Conservation (phyloP, 1,140 invertebrate species). For the Drosophila tropicalis region DNA sequence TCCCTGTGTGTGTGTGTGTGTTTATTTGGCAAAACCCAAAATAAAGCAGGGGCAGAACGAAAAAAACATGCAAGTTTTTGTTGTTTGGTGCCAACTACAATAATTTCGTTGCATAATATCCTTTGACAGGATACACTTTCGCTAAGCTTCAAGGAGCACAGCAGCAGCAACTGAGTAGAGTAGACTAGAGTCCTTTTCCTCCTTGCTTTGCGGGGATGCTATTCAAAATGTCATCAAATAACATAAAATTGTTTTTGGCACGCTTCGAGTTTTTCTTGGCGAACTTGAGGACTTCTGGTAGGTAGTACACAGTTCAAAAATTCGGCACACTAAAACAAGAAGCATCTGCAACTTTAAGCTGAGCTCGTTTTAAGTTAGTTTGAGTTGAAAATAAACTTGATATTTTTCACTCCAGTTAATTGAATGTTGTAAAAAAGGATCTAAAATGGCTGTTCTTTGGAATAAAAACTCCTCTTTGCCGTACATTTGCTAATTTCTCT, state of each 20-base stretch:
- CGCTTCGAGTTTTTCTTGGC: constrained; percentile 25
- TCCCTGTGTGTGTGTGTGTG: constrained; percentile 16
- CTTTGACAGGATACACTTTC: constrained; percentile 68
- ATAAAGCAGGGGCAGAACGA: background rate
- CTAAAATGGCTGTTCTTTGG: too few species aligned
- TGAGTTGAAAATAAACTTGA: too few species aligned
- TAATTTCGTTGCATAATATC: constrained; percentile 63
- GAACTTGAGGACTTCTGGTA: background rate
- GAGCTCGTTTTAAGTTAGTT: too few species aligned
- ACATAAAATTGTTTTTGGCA: constrained; percentile 62
- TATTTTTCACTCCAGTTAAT: too few species aligned
- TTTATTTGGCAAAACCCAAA: constrained; percentile 44
- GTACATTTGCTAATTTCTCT: background rate
- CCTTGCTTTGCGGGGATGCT: constrained; percentile 19
- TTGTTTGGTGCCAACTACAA: constrained; percentile 62
- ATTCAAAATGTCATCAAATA: constrained; percentile 55
- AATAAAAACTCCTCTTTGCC: too few species aligned
- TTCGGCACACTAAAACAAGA: background rate
- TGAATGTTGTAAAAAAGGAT: too few species aligned
- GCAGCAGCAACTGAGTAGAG: constrained; percentile 28
- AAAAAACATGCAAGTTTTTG: constrained; percentile 26
- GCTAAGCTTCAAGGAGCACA: constrained; percentile 55
- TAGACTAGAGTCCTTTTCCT: constrained; percentile 17
- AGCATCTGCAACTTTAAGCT: too few species aligned
- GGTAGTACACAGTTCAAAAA: background rate